Base-by-base conservation (phyloP, 2,888 invertebrate species). In the Rhorus exstirpatorius region DNA sequence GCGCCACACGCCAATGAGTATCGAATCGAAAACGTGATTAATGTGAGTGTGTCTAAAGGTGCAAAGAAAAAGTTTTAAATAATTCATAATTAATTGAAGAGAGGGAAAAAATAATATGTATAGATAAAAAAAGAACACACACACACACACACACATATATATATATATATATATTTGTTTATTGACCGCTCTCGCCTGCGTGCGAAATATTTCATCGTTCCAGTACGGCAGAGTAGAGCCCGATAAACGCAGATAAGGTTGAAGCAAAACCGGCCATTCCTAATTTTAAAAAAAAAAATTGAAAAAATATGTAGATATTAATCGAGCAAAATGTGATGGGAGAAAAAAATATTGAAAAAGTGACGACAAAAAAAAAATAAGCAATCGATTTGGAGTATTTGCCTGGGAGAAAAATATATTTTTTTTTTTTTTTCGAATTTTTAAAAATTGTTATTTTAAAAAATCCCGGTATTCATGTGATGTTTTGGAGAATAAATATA, bases 1-100 rank as follows among this genome's bases (percentile, higher is more conserved):
- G 12, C 35, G 76, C 81, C 63, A 83, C 78, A 41, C 68, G 76
- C 72, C 72, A 79, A 83, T 71, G 76, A 79, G 80, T 83, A 49
- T 63, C 53, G 49, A 58, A 75, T 51, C 77, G 38, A 46, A 12
- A 31, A 44, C 63, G 67, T 78, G 55, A 63, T 74, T 53, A 53
- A 61, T 60, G 70, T 63, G 41, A 61, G 17, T 6, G 14, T 24
- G 17, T 55, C 38, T 41, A 70, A 70, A 78, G 58, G 68, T 72
- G 61, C 67, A 70, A n/a, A n/a, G n/a, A 55, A 60, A 81, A 17
- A 74, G 61, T 67, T 41, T 7, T 12, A 46, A 71, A 19, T 7
- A 35, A 71, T 60, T 17, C 38, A 46, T 67, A 3, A 26, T 41
- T 31, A 35, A 68, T 44, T 38, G 51, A 26, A 41, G 31, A 70